These are phyloP conservation scores for Sula dactylatra DNA, from an alignment of 2,113 vertebrate genomes.

Conservation along the genomic window DNA sequence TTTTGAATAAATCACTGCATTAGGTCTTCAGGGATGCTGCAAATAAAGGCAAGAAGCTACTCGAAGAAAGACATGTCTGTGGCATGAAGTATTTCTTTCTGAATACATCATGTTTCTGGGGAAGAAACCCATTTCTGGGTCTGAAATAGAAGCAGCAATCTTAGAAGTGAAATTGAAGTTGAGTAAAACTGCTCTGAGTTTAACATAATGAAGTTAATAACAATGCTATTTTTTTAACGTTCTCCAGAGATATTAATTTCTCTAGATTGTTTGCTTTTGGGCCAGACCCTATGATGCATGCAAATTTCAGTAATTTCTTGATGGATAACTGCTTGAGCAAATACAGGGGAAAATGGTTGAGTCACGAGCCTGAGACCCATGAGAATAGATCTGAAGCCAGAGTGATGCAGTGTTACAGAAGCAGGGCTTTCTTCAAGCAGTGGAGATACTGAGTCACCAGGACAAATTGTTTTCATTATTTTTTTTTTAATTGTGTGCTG, in stretches of 20 bases:
- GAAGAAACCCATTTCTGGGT: not conserved
- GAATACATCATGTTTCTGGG: not conserved
- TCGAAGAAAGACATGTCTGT: not conserved
- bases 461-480: conserved; percentile 38
- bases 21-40: not conserved
- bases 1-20: not conserved
- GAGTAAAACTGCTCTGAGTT: not conserved
- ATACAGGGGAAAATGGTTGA: not conserved
- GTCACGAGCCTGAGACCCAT: conserved; percentile 16
- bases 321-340: not conserved
- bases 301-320: not conserved
- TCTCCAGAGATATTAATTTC: not conserved
- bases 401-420: not conserved
- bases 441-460: conserved; percentile 56
- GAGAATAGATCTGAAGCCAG: conserved; percentile 23
- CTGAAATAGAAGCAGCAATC: not conserved
- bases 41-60: not conserved
- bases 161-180: not conserved
- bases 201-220: not conserved
- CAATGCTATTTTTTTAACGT: not conserved
- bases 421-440: not conserved
- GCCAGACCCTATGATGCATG: not conserved
- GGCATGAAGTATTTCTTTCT: not conserved
- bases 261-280: not conserved
- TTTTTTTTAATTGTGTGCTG: not conserved